A percentile compares a stretch with the other conserved stretches of the same genome.
Evolutionary conservation across 2,113 vertebrate genomes (phyloP).

Genomic region (Helogale parvula): DNA sequence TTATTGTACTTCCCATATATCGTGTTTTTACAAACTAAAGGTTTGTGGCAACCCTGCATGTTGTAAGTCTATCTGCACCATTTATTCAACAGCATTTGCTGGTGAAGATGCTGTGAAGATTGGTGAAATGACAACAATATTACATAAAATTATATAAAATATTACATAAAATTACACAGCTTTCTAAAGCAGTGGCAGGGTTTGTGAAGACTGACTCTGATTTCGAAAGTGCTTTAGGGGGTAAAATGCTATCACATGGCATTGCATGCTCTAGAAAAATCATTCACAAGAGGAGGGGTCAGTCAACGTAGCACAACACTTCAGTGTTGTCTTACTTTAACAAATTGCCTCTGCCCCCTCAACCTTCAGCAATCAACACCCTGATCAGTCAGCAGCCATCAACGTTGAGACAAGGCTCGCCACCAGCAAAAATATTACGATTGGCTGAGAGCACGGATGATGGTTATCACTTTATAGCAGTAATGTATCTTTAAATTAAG

Average conservation of each 20-base stretch:
- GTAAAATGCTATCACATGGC: not conserved
- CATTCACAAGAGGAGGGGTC: not conserved
- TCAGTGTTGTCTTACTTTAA: not conserved
- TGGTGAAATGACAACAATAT: not conserved
- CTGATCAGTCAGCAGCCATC: not conserved
- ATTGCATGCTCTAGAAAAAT: not conserved
- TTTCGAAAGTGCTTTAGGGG: not conserved
- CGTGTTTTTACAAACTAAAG: not conserved
- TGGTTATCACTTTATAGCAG: not conserved
- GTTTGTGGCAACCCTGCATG: not conserved
- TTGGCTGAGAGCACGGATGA: not conserved
- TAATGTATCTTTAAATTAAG: not conserved
- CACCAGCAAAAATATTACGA: not conserved
- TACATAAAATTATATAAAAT: not conserved
- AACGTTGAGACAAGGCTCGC: not conserved
- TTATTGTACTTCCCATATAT: not conserved
- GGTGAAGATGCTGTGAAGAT: not conserved
- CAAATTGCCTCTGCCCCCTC: not conserved
- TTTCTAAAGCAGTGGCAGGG: not conserved
- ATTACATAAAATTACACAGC: not conserved
- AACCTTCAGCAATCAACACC: not conserved
- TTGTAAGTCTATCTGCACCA: not conserved
- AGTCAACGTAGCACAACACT: not conserved
- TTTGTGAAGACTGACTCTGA: not conserved
- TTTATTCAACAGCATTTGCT: not conserved